Conservation (phyloP, 2,113 vertebrate species). For the Eudorcas thomsonii region DNA sequence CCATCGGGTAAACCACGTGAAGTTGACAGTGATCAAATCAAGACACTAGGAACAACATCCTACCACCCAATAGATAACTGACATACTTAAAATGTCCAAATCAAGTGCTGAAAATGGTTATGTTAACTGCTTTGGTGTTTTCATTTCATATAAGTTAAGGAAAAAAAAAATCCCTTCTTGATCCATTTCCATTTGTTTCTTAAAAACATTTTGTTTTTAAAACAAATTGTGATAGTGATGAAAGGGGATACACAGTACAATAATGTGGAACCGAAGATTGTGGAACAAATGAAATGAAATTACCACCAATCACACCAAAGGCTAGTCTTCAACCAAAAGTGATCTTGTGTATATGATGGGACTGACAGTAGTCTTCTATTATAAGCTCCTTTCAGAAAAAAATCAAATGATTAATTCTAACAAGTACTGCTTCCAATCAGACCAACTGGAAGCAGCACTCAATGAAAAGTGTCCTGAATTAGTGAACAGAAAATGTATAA, state of each 20-base stretch:
- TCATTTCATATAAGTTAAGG: background rate
- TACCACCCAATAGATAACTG: background rate
- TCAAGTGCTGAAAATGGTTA: background rate
- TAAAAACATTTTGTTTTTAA: background rate
- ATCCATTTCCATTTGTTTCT: background rate
- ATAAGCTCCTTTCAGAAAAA: background rate
- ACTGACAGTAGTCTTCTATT: background rate
- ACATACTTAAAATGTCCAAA: background rate
- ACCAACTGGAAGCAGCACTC: background rate
- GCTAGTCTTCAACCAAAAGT: background rate
- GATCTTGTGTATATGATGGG: background rate
- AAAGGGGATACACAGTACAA: background rate
- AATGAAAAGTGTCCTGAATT: background rate
- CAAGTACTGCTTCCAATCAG: background rate
- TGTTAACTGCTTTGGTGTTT: background rate
- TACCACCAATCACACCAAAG: background rate
- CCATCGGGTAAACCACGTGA: background rate
- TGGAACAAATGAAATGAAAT: background rate
- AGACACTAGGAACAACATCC: background rate
- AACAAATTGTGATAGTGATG: background rate
- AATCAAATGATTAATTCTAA: background rate
- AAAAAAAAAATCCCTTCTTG: background rate
- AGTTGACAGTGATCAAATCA: background rate
- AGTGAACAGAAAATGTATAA: background rate
- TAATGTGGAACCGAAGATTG: background rate